Conservation (phyloP, 2,797 vertebrate species). For the Artibeus jamaicensis region DNA sequence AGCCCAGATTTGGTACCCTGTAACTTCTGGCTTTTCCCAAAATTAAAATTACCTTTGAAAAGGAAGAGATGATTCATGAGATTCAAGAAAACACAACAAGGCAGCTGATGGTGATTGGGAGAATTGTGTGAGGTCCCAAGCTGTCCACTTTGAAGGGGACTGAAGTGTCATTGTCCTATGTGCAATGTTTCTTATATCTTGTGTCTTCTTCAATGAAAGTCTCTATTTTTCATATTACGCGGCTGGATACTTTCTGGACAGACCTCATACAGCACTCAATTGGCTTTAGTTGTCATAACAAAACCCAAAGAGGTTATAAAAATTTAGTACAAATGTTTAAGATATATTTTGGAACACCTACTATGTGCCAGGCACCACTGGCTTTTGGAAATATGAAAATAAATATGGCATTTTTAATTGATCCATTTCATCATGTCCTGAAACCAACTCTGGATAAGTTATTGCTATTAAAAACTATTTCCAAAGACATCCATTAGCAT, state of each 20-base stretch:
- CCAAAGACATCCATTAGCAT: not conserved
- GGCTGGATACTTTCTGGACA: not conserved
- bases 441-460: not conserved
- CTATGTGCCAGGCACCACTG: not conserved
- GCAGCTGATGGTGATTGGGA: not conserved
- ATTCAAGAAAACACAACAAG: not conserved
- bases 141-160: not conserved
- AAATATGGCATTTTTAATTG: not conserved
- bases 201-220: not conserved
- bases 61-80: not conserved
- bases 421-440: not conserved
- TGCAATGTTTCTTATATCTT: not conserved
- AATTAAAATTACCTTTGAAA: not conserved
- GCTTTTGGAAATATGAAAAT: not conserved
- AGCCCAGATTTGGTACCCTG: not conserved
- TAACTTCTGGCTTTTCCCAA: not conserved
- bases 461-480: slow-evolving; percentile 12
- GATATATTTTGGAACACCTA: not conserved
- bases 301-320: not conserved
- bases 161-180: not conserved
- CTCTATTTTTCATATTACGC: not conserved
- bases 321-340: not conserved
- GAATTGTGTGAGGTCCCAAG: not conserved
- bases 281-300: not conserved
- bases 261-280: not conserved